Percentiles rank a stretch among this genome's conserved stretches.
These are phyloP conservation scores for Lymantria dispar DNA, from an alignment of 2,888 invertebrate species.

Conservation along the genomic window DNA sequence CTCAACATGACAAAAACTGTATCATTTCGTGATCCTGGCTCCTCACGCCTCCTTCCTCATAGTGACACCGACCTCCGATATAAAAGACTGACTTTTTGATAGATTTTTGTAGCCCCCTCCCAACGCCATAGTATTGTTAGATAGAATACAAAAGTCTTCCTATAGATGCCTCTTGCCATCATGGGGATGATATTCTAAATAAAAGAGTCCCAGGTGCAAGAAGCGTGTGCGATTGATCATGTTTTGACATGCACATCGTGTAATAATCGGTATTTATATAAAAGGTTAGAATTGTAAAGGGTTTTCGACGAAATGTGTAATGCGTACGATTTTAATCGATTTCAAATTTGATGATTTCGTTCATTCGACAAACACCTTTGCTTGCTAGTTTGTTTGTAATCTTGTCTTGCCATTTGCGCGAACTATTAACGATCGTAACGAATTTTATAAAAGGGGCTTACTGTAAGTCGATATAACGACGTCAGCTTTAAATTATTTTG, in stretches of 20 bases:
- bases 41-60: conserved; percentile 50
- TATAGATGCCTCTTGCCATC: conserved; percentile 36
- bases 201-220: conserved; percentile 45
- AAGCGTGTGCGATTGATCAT: conserved; percentile 41
- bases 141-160: conserved; percentile 43
- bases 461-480: conserved; percentile 36
- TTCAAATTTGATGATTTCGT: conserved; percentile 50
- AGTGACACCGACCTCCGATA: conserved; percentile 74
- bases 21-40: conserved; percentile 90
- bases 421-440: conserved; percentile 14
- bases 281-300: conserved; percentile 49
- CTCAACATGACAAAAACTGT: conserved; percentile 90
- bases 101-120: conserved; percentile 52
- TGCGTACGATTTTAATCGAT: conserved; percentile 56
- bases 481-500: conserved; percentile 65
- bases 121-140: conserved; percentile 70
- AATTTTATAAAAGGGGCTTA: conserved; percentile 35
- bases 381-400: conserved; percentile 43
- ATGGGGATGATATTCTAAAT: conserved; percentile 34
- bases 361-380: conserved; percentile 54
- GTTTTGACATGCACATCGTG: conserved; percentile 50
- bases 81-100: conserved; percentile 77
- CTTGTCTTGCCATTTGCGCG: conserved; percentile 31
- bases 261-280: conserved; percentile 40
- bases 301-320: conserved; percentile 52